phyloP scores from a whole-genome alignment of 2,113 vertebrate genomes.

The Mesembrinibis cayennensis region DNA sequence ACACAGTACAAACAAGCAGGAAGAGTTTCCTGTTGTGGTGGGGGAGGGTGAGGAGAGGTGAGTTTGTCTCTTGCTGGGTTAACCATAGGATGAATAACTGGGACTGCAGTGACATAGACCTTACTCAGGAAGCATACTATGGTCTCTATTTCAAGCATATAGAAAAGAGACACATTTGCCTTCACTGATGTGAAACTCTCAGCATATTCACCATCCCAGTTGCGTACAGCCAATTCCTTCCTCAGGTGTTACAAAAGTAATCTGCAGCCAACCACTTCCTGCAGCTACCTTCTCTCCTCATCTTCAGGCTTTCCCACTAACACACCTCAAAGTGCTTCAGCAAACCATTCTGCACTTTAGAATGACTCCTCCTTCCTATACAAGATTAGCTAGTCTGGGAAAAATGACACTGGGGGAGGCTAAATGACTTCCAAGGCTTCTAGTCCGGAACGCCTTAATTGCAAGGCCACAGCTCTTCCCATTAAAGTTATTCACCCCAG shows the following conservation, averaged over 20 bases:
- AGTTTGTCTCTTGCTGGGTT: background rate
- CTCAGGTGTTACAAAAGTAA: background rate
- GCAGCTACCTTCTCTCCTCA: background rate
- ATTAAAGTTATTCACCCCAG: background rate
- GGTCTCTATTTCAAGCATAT: background rate
- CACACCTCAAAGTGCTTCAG: background rate
- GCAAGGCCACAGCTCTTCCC: background rate
- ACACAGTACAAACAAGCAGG: background rate
- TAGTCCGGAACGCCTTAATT: background rate
- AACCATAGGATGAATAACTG: background rate
- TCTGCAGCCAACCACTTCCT: background rate
- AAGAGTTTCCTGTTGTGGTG: background rate
- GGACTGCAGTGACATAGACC: background rate
- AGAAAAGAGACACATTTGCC: background rate
- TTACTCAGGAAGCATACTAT: background rate
- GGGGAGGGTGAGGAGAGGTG: background rate
- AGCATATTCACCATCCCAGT: background rate
- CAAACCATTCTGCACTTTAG: background rate
- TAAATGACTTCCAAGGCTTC: background rate
- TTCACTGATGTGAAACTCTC: background rate
- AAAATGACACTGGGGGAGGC: background rate
- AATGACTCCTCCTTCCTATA: background rate
- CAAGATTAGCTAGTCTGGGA: background rate
- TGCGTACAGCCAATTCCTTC: background rate
- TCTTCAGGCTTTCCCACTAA: background rate